Evolutionary conservation across 2,113 vertebrate species (phyloP), one percentile per base, ranked within the genome.

Genomic region (Numenius arquata): DNA sequence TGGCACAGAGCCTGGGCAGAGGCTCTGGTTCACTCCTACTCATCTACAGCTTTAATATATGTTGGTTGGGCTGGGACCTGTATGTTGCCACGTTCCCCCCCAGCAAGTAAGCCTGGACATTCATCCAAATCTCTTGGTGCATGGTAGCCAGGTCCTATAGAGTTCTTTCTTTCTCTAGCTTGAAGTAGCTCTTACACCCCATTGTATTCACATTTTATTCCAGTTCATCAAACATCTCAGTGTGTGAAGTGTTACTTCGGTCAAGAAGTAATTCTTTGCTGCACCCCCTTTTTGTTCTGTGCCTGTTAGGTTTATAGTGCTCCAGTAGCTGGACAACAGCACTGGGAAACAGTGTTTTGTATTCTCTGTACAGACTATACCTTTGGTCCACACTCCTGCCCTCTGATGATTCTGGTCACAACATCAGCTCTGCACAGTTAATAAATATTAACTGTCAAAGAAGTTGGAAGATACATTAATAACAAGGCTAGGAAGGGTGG

Each of bases 31-130:
- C 36, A 9, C 40, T 78, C 50, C 65, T 55, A 0, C 38, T 40
- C 8, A 1, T 15, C 50, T 88, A 0, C 36, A 23, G 52, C 32
- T 5, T 62, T 32, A 4, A 7, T 3, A 8, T 26, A 9, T 18
- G 23, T 38, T 53, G 32, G 1, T 16, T 26, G 43, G 56, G 66
- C 65, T 50, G 77, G 26, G 47, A 23, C 15, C 27, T 53, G 8
- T 22, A 3, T 0, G 2, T 66, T 61, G n/a, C 40, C 13, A 16
- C 40, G 6, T 73, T 83, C 53, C 14, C 47, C 25, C 38, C 27
- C 8, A 9, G 52, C 26, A 19, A 21, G 26, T 47, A 38, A 38
- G 6, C n/a, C n/a, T 40, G 62, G 78, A 62, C 1, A 0, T 78
- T 50, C 36, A 17, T 32, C 22, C 26, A 30, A 2, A 83, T 30